Evolutionary conservation across 2,888 invertebrate species (phyloP).

Genomic region (Cerceris rybyensis): DNA sequence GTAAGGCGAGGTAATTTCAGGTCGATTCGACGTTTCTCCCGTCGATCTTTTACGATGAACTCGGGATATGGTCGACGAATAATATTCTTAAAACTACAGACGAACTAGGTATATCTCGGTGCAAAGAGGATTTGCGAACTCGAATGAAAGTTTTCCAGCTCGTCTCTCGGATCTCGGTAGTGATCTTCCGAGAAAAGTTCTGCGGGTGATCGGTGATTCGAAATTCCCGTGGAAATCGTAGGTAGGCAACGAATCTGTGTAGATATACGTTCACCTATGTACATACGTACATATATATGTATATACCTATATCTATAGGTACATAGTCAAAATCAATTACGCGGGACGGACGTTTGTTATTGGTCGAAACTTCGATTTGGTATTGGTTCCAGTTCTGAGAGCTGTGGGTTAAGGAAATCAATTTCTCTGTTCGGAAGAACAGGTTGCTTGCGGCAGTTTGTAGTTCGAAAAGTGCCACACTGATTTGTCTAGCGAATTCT

Average conservation of each 20-base stretch:
- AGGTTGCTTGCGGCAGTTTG: background rate
- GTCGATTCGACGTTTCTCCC: conserved; percentile 5
- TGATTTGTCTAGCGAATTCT: conserved; percentile 10
- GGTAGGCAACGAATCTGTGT: conserved; percentile 25
- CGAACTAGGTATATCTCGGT: conserved; percentile 40
- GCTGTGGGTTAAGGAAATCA: conserved; percentile 16
- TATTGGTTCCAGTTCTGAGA: conserved; percentile 36
- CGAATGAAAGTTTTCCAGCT: conserved; percentile 57
- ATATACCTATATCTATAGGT: background rate
- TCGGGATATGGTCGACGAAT: conserved; percentile 42
- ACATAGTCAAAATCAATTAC: conserved; percentile 55
- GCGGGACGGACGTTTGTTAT: conserved; percentile 50
- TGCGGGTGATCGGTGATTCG: conserved; percentile 53
- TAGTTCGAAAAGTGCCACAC: conserved; percentile 12
- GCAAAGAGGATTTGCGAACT: conserved; percentile 64
- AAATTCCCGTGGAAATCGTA: conserved; percentile 35
- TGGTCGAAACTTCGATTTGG: conserved; percentile 52
- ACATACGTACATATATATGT: conserved; percentile 29
- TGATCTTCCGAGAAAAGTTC: conserved; percentile 58
- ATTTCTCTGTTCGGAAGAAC: conserved; percentile 17
- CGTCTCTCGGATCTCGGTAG: conserved; percentile 48
- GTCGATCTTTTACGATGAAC: conserved; percentile 16
- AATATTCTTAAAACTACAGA: conserved; percentile 56
- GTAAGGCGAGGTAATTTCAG: background rate
- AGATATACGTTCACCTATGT: conserved; percentile 14